phyloP scores from a whole-genome alignment of 2,888 invertebrate species.

The Schizaphis graminum region DNA sequence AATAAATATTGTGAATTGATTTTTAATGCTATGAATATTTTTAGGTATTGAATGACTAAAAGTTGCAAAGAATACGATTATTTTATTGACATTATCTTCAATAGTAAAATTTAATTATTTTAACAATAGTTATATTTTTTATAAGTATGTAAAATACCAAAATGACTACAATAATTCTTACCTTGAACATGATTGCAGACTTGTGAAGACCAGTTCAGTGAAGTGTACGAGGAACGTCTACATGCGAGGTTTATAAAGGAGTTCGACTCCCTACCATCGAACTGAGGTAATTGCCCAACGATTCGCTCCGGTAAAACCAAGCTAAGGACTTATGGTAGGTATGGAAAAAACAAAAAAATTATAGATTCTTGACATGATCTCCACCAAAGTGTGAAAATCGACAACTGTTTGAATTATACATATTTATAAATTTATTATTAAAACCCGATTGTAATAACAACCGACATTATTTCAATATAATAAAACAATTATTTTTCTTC shows the following conservation, averaged over 20 bases:
- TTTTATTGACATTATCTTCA: neutral
- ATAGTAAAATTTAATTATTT: neutral
- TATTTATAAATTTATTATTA: neutral
- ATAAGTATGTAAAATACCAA: neutral
- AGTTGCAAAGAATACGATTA: neutral
- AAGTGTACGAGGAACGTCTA: slow-evolving; percentile 48
- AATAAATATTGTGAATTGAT: neutral
- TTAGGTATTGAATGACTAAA: neutral
- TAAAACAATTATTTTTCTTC: neutral
- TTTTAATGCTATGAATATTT: neutral
- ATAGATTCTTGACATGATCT: slow-evolving; percentile 56
- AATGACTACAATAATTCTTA: slow-evolving; percentile 46
- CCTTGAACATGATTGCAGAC: slow-evolving; percentile 63
- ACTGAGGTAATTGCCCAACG: slow-evolving; percentile 47
- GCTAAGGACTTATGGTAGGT: slow-evolving; percentile 14
- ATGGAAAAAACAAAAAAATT: slow-evolving; percentile 52
- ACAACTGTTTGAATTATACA: slow-evolving; percentile 8
- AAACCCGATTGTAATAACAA: slow-evolving; percentile 5
- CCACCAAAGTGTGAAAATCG: slow-evolving; percentile 14
- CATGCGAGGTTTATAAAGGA: slow-evolving; percentile 61
- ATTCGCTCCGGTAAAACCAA: slow-evolving; percentile 47
- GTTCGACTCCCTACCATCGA: slow-evolving; percentile 56
- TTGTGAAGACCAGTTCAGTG: slow-evolving; percentile 54
- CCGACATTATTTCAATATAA: neutral
- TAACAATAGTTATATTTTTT: neutral